Conservation (phyloP, 2,888 invertebrate species). For the Prenolepis imparis region DNA sequence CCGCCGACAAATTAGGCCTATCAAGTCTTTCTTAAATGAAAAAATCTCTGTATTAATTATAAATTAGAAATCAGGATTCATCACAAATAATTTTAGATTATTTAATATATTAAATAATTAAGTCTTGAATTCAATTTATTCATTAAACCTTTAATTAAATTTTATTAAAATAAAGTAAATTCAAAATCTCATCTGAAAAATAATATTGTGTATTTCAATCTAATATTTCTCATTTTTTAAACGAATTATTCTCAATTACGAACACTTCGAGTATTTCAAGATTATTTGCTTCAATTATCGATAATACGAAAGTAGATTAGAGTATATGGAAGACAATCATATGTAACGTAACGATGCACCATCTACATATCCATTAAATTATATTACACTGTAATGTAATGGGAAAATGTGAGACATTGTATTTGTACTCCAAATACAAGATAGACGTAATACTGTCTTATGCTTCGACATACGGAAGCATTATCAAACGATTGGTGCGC, state of each 20-base stretch:
- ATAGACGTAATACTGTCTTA: slow-evolving; percentile 2
- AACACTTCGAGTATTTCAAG: not conserved
- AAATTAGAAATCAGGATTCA: not conserved
- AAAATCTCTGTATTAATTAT: not conserved
- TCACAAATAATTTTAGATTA: not conserved
- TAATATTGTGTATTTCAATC: too few relatives aligned
- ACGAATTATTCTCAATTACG: not conserved
- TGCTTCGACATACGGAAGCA: not conserved
- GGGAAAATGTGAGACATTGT: not conserved
- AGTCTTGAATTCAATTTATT: too few relatives aligned
- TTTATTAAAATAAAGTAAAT: not conserved
- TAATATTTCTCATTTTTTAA: too few relatives aligned
- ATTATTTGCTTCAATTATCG: not conserved
- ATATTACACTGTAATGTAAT: not conserved
- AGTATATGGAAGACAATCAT: not conserved
- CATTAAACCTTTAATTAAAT: too few relatives aligned
- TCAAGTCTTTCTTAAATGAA: not conserved
- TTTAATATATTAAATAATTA: not conserved
- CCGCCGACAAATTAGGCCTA: not conserved
- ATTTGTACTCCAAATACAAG: not conserved
- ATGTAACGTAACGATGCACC: not conserved
- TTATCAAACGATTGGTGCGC: slow-evolving; percentile 36
- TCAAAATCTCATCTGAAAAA: not conserved
- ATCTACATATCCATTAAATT: not conserved
- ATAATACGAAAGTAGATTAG: not conserved